A percentile compares a stretch with the other conserved stretches of the same genome.
Evolutionary conservation across 2,888 invertebrate species (phyloP).

Genomic region (Sipha maydis): DNA sequence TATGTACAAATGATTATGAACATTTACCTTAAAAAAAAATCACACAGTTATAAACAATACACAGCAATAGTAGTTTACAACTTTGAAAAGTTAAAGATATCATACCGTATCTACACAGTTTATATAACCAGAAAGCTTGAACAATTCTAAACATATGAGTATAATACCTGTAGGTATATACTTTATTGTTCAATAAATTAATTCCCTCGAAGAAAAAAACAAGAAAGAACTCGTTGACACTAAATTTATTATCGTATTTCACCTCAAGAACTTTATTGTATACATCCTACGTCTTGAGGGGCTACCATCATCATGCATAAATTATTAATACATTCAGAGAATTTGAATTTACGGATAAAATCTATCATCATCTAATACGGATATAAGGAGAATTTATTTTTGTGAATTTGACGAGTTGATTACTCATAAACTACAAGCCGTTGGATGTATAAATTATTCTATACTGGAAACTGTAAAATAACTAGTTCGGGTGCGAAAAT

Average conservation of each 20-base stretch:
- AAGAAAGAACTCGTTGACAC: neutral
- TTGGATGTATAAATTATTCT: neutral
- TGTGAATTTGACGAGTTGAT: neutral
- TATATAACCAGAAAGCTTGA: neutral
- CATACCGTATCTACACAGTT: too few relatives aligned
- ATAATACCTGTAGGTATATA: neutral
- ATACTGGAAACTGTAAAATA: neutral
- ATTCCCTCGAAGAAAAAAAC: neutral
- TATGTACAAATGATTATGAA: neutral
- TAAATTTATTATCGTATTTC: neutral
- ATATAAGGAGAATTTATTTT: neutral
- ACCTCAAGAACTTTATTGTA: neutral
- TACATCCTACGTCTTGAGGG: neutral
- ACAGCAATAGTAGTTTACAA: too few relatives aligned
- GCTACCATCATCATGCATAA: neutral
- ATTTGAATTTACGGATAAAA: neutral
- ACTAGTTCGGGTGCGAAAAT: constrained; percentile 33
- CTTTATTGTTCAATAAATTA: neutral
- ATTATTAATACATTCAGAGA: neutral
- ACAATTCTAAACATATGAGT: neutral
- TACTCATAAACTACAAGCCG: neutral
- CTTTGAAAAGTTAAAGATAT: neutral
- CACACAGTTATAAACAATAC: neutral
- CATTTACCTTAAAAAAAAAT: neutral
- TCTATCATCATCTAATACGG: constrained; percentile 11